Evolutionary conservation across 1,140 invertebrate species (phyloP).

Genomic region (Drosophila repleta): DNA sequence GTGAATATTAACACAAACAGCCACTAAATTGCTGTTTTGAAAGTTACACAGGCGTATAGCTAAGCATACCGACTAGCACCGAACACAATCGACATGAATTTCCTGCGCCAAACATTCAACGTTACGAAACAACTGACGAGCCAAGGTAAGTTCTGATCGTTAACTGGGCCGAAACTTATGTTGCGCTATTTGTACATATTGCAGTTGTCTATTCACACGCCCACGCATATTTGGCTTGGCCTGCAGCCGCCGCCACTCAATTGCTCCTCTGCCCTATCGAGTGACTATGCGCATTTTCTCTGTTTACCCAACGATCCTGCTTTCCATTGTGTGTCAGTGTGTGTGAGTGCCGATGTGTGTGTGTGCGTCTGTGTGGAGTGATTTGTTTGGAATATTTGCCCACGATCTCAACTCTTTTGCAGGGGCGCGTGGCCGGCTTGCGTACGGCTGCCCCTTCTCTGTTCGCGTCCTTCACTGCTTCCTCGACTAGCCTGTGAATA

Average conservation of each 20-base stretch:
- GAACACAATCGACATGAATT: conserved; percentile 63
- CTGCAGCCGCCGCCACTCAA: neutral
- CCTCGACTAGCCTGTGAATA: conserved; percentile 55
- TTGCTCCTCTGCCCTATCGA: neutral
- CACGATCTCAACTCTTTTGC: conserved; percentile 39
- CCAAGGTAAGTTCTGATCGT: conserved; percentile 53
- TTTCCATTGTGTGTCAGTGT: neutral
- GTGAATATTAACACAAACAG: conserved; percentile 7
- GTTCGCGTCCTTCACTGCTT: neutral
- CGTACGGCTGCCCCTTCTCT: conserved; percentile 2
- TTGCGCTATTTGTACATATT: conserved; percentile 3
- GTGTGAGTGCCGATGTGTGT: too few species aligned
- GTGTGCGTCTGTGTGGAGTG: conserved; percentile 12
- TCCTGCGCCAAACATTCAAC: conserved; percentile 77
- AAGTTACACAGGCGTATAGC: neutral
- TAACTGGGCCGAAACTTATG: neutral
- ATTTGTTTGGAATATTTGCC: conserved; percentile 46
- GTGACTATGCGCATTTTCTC: conserved; percentile 49
- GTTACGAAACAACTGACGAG: conserved; percentile 81
- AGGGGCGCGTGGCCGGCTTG: conserved; percentile 53
- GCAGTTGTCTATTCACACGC: neutral
- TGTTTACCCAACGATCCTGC: conserved; percentile 37
- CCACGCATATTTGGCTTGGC: conserved; percentile 6
- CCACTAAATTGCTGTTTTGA: neutral
- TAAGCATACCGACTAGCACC: neutral